phyloP scores from a whole-genome alignment of 1,140 invertebrate genomes.

The Leptopilina clavipes region DNA sequence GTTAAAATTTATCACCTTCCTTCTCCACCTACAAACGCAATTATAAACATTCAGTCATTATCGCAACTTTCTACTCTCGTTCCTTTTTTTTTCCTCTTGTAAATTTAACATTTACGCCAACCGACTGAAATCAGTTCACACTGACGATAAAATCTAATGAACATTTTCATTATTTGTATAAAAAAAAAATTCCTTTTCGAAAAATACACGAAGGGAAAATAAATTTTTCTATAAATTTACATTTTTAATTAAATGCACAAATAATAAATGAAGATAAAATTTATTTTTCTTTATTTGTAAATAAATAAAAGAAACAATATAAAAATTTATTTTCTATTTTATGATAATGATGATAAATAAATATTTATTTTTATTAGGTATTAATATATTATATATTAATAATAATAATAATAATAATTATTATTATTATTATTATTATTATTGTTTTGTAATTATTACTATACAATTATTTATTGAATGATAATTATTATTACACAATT shows the following conservation, averaged over 20 bases:
- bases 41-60: conserved; percentile 17
- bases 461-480: neutral
- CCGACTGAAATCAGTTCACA: conserved; percentile 5
- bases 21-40: neutral
- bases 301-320: no score
- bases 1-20: no score
- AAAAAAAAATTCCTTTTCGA: neutral
- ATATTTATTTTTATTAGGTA: no score
- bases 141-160: conserved; percentile 19
- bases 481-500: no score
- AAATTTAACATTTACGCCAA: conserved; percentile 8
- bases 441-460: neutral
- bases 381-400: no score
- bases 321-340: no score
- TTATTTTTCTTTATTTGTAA: no score
- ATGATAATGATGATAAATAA: no score
- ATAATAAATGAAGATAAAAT: no score
- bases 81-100: neutral
- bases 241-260: no score
- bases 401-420: no score
- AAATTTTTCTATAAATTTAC: neutral
- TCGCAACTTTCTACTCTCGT: neutral
- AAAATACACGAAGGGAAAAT: neutral
- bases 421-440: no score
- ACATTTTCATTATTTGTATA: conserved; percentile 20